phyloP scores from a whole-genome alignment of 2,888 invertebrate species.

The Achlya flavicornis region DNA sequence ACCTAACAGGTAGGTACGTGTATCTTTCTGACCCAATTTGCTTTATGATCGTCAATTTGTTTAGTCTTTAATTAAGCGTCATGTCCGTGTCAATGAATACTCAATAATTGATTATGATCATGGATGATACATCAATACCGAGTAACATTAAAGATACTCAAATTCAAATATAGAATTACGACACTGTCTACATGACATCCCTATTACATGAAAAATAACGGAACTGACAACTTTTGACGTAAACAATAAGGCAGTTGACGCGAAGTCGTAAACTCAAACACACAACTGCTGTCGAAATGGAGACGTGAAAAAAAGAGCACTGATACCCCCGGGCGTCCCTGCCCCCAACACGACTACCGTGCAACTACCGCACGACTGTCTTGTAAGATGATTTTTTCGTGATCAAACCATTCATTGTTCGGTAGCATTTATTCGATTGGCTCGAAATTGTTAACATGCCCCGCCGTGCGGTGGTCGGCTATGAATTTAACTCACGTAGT shows the following conservation, averaged over 20 bases:
- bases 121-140: too few relatives aligned
- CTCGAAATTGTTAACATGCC: slow-evolving; percentile 72
- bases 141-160: too few relatives aligned
- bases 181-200: background rate
- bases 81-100: too few relatives aligned
- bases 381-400: slow-evolving; percentile 83
- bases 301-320: slow-evolving; percentile 26
- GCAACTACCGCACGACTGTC: slow-evolving; percentile 70
- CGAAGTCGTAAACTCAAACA: slow-evolving; percentile 18
- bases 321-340: slow-evolving; percentile 22
- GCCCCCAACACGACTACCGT: slow-evolving; percentile 67
- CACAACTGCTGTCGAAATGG: slow-evolving; percentile 13
- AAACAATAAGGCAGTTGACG: slow-evolving; percentile 6
- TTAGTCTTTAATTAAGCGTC: too few relatives aligned
- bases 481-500: slow-evolving; percentile 58
- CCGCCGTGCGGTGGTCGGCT: slow-evolving; percentile 49
- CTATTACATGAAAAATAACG: background rate
- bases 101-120: too few relatives aligned
- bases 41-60: too few relatives aligned
- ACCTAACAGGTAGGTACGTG: too few relatives aligned
- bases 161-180: too few relatives aligned
- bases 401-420: slow-evolving; percentile 81
- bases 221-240: background rate
- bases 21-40: too few relatives aligned
- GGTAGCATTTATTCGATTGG: slow-evolving; percentile 76